Conservation (phyloP, 1,140 invertebrate genomes). For the Lasioglossum baleicum region DNA sequence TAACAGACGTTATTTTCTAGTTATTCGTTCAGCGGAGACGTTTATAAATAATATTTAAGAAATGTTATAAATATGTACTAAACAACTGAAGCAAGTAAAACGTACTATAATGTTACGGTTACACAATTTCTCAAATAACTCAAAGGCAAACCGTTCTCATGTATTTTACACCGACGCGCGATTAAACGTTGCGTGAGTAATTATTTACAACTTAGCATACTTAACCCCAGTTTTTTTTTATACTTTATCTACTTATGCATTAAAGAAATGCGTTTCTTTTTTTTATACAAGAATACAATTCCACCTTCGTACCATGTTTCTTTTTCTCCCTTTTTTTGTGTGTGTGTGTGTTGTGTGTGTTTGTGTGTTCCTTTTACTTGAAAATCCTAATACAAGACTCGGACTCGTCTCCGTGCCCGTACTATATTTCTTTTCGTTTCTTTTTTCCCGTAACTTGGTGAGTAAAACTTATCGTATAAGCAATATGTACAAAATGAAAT, state of each 20-base stretch:
- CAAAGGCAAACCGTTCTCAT: constrained; percentile 26
- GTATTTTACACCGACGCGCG: constrained; percentile 34
- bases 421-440: constrained; percentile 11
- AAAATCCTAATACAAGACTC: constrained; percentile 35
- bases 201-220: constrained; percentile 59
- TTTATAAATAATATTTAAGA: constrained; percentile 56
- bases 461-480: constrained; percentile 55
- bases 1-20: constrained; percentile 15
- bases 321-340: constrained; percentile 15
- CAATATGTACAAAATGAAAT: constrained; percentile 62
- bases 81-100: constrained; percentile 42
- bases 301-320: not conserved
- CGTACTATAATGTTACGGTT: constrained; percentile 30
- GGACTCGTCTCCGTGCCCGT: not conserved
- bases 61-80: constrained; percentile 48
- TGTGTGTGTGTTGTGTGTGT: too few species aligned
- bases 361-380: constrained; percentile 26
- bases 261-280: constrained; percentile 56
- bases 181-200: constrained; percentile 36
- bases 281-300: constrained; percentile 61
- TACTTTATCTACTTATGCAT: constrained; percentile 56
- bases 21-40: constrained; percentile 19
- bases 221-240: constrained; percentile 30
- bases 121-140: constrained; percentile 13
- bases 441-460: constrained; percentile 35